Percentiles rank a stretch among this genome's conserved stretches.
phyloP scores from a whole-genome alignment of 1,140 invertebrate genomes.

The Neuroterus valhalla region DNA sequence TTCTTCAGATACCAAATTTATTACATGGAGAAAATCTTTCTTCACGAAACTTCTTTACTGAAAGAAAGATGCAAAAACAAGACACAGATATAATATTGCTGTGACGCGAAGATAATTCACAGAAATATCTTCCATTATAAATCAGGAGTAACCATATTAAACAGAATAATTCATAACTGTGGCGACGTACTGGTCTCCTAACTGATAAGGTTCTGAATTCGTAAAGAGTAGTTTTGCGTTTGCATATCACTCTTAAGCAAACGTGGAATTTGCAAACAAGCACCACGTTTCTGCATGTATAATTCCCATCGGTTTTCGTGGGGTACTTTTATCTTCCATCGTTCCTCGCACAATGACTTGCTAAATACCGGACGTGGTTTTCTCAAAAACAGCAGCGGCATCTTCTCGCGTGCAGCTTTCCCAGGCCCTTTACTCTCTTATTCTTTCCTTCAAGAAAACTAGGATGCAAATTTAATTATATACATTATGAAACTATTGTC shows the following conservation, averaged over 20 bases:
- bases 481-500: too few relatives aligned
- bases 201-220: not conserved
- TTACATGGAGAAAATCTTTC: too few relatives aligned
- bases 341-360: conserved; percentile 32
- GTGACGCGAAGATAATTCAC: too few relatives aligned
- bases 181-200: not conserved
- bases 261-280: conserved; percentile 17
- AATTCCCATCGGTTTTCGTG: conserved; percentile 7
- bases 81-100: too few relatives aligned
- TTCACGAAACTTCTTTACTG: too few relatives aligned
- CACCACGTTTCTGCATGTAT: not conserved
- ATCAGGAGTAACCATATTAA: too few relatives aligned
- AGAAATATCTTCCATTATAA: too few relatives aligned
- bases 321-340: conserved; percentile 7
- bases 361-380: conserved; percentile 63
- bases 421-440: not conserved
- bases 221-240: not conserved
- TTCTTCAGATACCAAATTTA: too few relatives aligned
- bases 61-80: too few relatives aligned
- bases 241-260: conserved; percentile 21
- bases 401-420: conserved; percentile 8
- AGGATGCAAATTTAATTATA: conserved; percentile 16
- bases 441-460: not conserved
- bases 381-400: conserved; percentile 39
- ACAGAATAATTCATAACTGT: too few relatives aligned